phyloP scores from a whole-genome alignment of 2,113 vertebrate species.

The Takifugu bimaculatus region DNA sequence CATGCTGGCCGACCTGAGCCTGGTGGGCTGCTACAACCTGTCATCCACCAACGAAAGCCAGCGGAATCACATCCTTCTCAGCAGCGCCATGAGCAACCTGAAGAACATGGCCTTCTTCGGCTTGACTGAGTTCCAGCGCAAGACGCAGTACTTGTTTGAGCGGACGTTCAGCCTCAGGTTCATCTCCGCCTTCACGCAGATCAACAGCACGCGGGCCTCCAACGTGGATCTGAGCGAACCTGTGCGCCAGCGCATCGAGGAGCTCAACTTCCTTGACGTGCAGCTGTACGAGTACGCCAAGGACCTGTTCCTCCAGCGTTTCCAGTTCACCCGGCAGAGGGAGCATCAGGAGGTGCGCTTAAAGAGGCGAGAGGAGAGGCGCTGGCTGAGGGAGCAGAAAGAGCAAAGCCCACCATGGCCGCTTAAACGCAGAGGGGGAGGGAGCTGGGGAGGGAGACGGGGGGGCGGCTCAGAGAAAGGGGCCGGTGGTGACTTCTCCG shows the following conservation, averaged over 20 bases:
- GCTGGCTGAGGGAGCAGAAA: conserved; percentile 80
- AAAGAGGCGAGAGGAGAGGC: conserved; percentile 82
- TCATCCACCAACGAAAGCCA: conserved; percentile 95
- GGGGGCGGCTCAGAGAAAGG: conserved; percentile 43
- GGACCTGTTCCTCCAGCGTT: conserved; percentile 94
- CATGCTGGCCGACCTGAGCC: conserved; percentile 95
- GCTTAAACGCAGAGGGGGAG: conserved; percentile 58
- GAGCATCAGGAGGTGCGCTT: conserved; percentile 85
- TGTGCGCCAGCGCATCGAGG: conserved; percentile 84
- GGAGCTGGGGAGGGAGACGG: conserved; percentile 44
- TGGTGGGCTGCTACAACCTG: conserved; percentile 98
- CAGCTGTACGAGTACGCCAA: conserved; percentile 92
- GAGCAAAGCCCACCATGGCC: conserved; percentile 71
- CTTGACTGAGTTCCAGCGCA: conserved; percentile 95
- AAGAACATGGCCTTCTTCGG: conserved; percentile 99
- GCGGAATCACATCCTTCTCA: conserved; percentile 84
- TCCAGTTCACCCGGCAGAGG: conserved; percentile 88
- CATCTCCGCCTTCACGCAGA: conserved; percentile 94
- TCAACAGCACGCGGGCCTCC: conserved; percentile 93
- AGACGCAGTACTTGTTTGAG: conserved; percentile 98
- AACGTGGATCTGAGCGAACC: conserved; percentile 87
- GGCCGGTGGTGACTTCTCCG: conserved; percentile 43
- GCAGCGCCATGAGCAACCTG: conserved; percentile 93
- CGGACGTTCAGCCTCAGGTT: conserved; percentile 96
- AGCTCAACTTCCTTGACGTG: conserved; percentile 90